A percentile compares a stretch with the other conserved stretches of the same genome.
Conservation (phyloP, 2,888 invertebrate genomes). For the Drosophila neonasuta region DNA sequence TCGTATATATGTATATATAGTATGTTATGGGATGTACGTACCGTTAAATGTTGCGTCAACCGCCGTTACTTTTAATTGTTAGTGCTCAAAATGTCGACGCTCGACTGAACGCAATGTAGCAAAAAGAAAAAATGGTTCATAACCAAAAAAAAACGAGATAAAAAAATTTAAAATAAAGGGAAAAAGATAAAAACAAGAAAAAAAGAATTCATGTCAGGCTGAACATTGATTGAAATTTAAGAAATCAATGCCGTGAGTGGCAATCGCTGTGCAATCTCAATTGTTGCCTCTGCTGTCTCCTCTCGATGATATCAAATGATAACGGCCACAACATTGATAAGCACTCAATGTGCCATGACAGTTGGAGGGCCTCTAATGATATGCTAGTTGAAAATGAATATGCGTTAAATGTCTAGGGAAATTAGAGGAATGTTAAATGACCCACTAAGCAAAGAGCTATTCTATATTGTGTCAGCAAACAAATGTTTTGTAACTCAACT, state of each 20-base stretch:
- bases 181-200: conserved; percentile 12
- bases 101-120: conserved; percentile 46
- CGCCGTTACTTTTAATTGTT: conserved; percentile 73
- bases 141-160: conserved; percentile 12
- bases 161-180: conserved; percentile 13
- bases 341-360: conserved; percentile 20
- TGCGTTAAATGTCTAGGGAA: conserved; percentile 50
- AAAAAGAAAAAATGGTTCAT: conserved; percentile 14
- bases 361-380: conserved; percentile 16
- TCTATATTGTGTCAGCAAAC: no score
- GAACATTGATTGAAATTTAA: conserved; percentile 61
- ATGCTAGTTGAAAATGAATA: conserved; percentile 60
- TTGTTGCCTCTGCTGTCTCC: not conserved
- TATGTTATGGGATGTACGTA: conserved; percentile 31
- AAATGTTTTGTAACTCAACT: no score
- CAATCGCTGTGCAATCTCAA: conserved; percentile 43
- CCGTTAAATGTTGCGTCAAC: conserved; percentile 68
- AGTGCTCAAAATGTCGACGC: conserved; percentile 56
- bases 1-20: conserved; percentile 1
- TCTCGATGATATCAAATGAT: conserved; percentile 56
- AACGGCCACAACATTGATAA: conserved; percentile 57
- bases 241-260: conserved; percentile 59
- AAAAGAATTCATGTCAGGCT: conserved; percentile 14
- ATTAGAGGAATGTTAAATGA: not conserved
- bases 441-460: no score